These are phyloP conservation scores for Marmota monax DNA, from an alignment of 2,113 vertebrate genomes.

Conservation along the genomic window DNA sequence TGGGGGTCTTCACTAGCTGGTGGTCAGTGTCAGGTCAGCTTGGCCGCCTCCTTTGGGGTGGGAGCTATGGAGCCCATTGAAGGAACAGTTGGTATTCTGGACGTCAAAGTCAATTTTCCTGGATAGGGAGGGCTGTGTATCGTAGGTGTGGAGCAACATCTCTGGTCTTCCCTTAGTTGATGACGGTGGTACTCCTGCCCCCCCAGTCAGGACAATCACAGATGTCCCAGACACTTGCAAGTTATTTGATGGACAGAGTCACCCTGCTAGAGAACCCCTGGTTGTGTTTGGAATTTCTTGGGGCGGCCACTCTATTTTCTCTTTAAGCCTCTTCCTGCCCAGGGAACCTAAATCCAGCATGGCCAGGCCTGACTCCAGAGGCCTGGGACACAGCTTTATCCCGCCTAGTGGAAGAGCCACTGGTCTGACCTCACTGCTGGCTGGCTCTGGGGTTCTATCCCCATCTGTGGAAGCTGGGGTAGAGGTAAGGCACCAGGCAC, in stretches of 20 bases:
- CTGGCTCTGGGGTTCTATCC: no score
- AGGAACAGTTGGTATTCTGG: not conserved
- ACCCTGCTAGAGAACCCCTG: not conserved
- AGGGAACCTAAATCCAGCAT: not conserved
- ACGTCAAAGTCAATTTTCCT: fast-evolving
- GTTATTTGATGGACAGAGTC: not conserved
- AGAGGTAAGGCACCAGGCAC: no score
- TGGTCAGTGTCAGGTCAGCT: not conserved
- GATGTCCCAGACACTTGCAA: not conserved
- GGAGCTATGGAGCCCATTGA: not conserved
- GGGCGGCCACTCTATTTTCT: not conserved
- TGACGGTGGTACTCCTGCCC: not conserved
- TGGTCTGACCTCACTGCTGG: no score
- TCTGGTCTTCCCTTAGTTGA: not conserved
- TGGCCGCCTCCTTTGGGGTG: no score
- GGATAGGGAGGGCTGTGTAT: fast-evolving
- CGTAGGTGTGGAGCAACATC: not conserved
- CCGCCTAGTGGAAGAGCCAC: no score
- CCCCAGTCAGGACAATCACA: not conserved
- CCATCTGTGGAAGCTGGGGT: no score
- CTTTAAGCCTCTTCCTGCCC: not conserved
- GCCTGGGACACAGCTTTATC: no score
- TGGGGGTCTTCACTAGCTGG: not conserved
- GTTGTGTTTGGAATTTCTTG: not conserved
- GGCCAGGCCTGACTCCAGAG: not conserved